These are phyloP conservation scores for Amphibalanus amphitrite DNA, from an alignment of 1,140 invertebrate species.

Conservation along the genomic window DNA sequence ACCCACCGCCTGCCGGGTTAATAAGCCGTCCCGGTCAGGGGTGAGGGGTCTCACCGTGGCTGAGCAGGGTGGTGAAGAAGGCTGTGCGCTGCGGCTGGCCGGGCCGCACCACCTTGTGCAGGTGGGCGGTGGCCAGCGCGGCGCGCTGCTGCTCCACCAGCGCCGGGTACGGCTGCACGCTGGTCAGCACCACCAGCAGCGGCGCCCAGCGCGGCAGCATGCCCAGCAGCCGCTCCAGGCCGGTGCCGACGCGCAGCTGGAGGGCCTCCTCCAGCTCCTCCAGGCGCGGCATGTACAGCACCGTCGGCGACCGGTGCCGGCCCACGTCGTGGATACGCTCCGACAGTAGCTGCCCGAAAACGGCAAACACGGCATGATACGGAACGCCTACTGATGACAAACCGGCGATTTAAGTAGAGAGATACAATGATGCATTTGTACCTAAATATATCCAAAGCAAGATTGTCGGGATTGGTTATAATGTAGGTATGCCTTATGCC, in stretches of 20 bases:
- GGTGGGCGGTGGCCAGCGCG: not conserved
- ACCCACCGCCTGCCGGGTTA: no score
- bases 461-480: no score
- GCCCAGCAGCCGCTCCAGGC: not conserved
- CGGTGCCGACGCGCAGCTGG: not conserved
- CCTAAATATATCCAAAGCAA: no score
- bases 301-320: not conserved
- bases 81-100: not conserved
- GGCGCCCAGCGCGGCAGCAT: conserved; percentile 1
- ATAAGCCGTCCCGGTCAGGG: no score
- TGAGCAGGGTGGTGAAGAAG: not conserved
- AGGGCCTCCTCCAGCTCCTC: not conserved
- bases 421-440: no score
- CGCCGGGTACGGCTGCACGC: not conserved
- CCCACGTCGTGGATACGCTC: not conserved
- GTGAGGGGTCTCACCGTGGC: not conserved
- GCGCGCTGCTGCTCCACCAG: not conserved
- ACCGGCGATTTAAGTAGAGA: no score
- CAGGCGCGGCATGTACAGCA: not conserved
- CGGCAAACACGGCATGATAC: not conserved
- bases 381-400: no score
- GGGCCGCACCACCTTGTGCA: not conserved
- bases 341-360: not conserved
- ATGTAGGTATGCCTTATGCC: no score
- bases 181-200: not conserved